Percentiles rank a stretch among this genome's conserved stretches.
These are phyloP conservation scores for Lasioglossum marginatum DNA, from an alignment of 2,888 invertebrate species.

Conservation along the genomic window DNA sequence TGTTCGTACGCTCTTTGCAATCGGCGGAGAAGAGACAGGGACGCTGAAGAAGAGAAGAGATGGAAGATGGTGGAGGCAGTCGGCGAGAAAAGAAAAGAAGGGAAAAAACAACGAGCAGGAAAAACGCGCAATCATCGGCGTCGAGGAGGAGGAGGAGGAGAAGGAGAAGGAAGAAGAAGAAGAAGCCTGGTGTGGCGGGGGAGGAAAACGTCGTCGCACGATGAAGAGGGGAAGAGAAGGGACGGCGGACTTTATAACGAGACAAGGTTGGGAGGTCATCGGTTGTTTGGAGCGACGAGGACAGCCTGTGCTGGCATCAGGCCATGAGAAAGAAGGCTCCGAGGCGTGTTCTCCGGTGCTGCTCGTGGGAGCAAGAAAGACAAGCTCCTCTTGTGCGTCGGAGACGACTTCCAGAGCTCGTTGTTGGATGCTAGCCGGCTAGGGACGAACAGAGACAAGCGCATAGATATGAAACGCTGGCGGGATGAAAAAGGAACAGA, in stretches of 20 bases:
- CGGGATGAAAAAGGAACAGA: conserved; percentile 44
- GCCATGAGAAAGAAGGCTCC: conserved; percentile 76
- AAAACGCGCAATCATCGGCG: conserved; percentile 62
- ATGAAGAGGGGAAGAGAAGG: conserved; percentile 36
- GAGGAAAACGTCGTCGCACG: conserved; percentile 43
- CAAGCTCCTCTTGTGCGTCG: conserved; percentile 52
- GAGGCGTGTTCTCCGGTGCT: conserved; percentile 42
- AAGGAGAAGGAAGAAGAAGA: background rate
- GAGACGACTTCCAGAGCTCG: conserved; percentile 13
- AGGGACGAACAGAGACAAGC: conserved; percentile 25
- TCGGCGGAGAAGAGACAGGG: background rate
- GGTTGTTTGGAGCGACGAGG: conserved; percentile 66
- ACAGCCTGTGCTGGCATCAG: conserved; percentile 66
- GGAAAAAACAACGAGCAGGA: conserved; percentile 51
- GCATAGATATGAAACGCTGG: conserved; percentile 47
- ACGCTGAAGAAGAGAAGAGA: background rate
- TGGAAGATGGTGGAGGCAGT: conserved; percentile 1
- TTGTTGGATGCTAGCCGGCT: conserved; percentile 1
- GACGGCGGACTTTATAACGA: conserved; percentile 71
- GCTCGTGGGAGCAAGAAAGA: conserved; percentile 26
- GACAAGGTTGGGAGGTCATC: conserved; percentile 78
- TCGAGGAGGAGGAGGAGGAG: background rate
- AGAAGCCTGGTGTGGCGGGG: conserved; percentile 25
- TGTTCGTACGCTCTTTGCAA: conserved; percentile 17
- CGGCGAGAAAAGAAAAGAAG: conserved; percentile 51